phyloP scores from a whole-genome alignment of 2,888 invertebrate genomes.

The Pediacus dermestoides region DNA sequence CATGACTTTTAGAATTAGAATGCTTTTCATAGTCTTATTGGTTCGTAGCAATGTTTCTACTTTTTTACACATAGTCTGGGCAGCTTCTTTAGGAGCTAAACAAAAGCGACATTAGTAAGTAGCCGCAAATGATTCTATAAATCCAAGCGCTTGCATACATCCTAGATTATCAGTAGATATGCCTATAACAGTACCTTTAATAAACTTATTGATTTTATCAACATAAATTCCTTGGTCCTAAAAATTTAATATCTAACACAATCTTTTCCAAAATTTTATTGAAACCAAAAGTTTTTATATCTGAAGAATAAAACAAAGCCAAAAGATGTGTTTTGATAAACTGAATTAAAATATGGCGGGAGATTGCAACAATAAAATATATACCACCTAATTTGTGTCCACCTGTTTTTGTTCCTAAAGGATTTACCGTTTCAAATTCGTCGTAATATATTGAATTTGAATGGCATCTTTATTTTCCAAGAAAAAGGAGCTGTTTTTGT shows the following conservation, averaged over 20 bases:
- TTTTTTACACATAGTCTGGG: constrained; percentile 1
- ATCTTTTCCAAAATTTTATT: neutral
- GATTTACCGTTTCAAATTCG: constrained; percentile 7
- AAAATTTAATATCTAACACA: constrained; percentile 3
- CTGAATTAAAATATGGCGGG: constrained; percentile 1
- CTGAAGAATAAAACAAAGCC: constrained; percentile 5
- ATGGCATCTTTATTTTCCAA: constrained; percentile 4
- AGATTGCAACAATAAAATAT: constrained; percentile 3
- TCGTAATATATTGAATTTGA: constrained; percentile 17
- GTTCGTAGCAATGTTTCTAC: too few species aligned
- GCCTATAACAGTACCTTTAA: constrained; percentile 8
- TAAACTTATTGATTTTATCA: neutral
- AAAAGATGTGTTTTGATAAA: constrained; percentile 1
- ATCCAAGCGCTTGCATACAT: too few species aligned
- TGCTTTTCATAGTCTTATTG: neutral
- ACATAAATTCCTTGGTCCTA: constrained; percentile 5
- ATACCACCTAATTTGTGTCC: constrained; percentile 6
- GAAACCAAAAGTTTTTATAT: constrained; percentile 4
- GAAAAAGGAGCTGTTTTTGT: too few species aligned
- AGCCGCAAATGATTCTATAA: neutral
- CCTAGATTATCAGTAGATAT: too few species aligned
- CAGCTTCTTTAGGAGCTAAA: neutral
- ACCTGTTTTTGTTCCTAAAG: constrained; percentile 6
- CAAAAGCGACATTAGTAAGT: constrained; percentile 6
- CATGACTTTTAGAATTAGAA: neutral